Base-by-base conservation (phyloP, 1,140 invertebrate species). In the Chelonus insularis region DNA sequence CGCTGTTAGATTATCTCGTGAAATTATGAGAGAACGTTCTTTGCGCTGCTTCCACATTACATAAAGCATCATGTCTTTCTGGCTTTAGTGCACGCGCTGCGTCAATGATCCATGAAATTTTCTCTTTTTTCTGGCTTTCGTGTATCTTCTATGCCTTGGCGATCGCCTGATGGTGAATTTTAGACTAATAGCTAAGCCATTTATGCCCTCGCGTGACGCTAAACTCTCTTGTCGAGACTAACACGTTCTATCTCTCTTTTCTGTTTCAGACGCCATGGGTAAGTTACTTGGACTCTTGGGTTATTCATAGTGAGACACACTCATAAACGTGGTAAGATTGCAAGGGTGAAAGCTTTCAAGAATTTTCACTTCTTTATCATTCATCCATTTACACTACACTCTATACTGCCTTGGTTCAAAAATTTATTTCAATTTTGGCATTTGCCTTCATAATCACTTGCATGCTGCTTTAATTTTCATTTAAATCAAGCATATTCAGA, bases 181-280 rank as follows among this genome's bases (percentile, higher is more conserved):
- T 52, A 25, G 50, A 52, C 50, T 52, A 52, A 45, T 32, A 45
- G 52, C 20, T 16, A 7, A 29, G 34, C n/a, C 50, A 52, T 52
- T 52, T 52, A 32, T 36, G 25, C 12, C 25, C 29, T 52, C 16
- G 50, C 50, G 50, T 52, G 50, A 52, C 50, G 23, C 50, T 52
- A 32, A 52, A 48, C 45, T 48, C 45, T 48, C 45, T 21, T 29
- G 45, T 29, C 45, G 25, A 52, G 14, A 64, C 57, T 48, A 54
- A 39, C 62, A 52, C 50, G 18, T 57, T 61, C 48, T 68, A 47
- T 67, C 64, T 56, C 68, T 66, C 66, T 69, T 74, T 72, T 78
- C 62, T 81, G 79, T 81, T 81, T 74, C 77, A 81, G 78, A 81
- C 69, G 79, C 78, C 68, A 80, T 80, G 78, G 79, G 78, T 81